Evolutionary conservation across 2,888 invertebrate genomes (phyloP).

Genomic region (Odontomyia ornata): DNA sequence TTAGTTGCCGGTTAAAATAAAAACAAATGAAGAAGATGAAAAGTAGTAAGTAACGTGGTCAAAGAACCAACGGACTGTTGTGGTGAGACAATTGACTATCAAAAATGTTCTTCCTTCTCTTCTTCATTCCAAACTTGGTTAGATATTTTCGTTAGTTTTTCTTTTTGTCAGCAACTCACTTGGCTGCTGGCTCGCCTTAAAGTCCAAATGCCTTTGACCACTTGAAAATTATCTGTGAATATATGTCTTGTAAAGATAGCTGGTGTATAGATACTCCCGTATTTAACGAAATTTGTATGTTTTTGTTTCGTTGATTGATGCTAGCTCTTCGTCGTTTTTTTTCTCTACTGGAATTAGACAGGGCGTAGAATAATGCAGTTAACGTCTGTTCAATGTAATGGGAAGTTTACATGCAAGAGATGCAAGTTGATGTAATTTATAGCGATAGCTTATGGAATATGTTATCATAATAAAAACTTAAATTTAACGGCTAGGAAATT

Average conservation of each 20-base stretch:
- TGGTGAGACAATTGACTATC: conserved; percentile 6
- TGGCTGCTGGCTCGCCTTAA: background rate
- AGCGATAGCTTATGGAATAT: too few species aligned
- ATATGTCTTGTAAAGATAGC: background rate
- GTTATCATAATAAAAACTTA: too few species aligned
- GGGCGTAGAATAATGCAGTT: conserved; percentile 19
- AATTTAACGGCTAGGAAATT: too few species aligned
- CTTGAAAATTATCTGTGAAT: background rate
- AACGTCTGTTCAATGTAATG: conserved; percentile 13
- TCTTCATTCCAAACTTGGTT: background rate
- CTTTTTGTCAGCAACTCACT: background rate
- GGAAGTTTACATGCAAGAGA: conserved; percentile 21
- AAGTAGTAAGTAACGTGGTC: conserved; percentile 23
- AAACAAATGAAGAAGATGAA: background rate
- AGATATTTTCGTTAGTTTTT: background rate
- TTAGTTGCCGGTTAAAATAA: background rate
- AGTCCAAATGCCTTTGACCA: conserved; percentile 39
- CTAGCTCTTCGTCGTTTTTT: background rate
- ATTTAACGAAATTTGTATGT: background rate
- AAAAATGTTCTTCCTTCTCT: conserved; percentile 5
- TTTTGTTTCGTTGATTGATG: background rate
- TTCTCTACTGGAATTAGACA: background rate
- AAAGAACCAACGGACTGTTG: conserved; percentile 26
- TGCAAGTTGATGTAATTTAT: conserved; percentile 20
- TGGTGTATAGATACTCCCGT: background rate